Evolutionary conservation across 2,888 invertebrate genomes (phyloP), one percentile per base, ranked within the genome.

Genomic region (Scrobipalpa atriplicella): DNA sequence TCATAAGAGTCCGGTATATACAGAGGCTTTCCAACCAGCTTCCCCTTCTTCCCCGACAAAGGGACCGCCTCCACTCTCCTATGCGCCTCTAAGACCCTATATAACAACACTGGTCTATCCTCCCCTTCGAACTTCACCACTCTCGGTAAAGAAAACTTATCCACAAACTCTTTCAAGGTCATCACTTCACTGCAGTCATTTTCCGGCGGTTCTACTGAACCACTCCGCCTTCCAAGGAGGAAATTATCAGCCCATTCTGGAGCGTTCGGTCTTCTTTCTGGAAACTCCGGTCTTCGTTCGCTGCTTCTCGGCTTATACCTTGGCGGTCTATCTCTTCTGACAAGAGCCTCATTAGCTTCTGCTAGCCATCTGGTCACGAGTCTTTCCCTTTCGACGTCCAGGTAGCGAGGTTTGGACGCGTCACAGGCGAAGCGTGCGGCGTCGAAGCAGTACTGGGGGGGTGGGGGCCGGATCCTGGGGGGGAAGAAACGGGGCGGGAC

Each of bases 1-100:
- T 94, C 93, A 85, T 95, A 95, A 72, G 94, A 94, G 81, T 95
- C 95, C 71, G 95, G 95, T 80, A 95, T 94, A 76, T 94, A 94
- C 70, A 95, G 83, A 66, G 94, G 90, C 72, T 94, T 94, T 18
- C 94, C 94, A 16, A 94, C 93, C 71, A 92, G 78, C 78, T 94
- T 94, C 63, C 93, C 94, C 72, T 94, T 94, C 84, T 93, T 93
- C 67, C 93, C 93, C 10, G 90, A 82, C 70, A 94, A 77, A 64
- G 94, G 94, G 65, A 94, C 94, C 10, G 95, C 95, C 80, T 95
- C 94, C 71, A 95, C 94, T 75, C 95, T 92, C 78, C 94, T 90
- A 75, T 94, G 94, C 69, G 94, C 94, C 75, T 94, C 93, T 76
- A 95, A 87, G 73, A 94, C 94, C 74, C 94, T 90, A 78, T 94